Evolutionary conservation across 2,113 vertebrate genomes (phyloP), one percentile per base, ranked within the genome.

Genomic region (Rissa tridactyla): DNA sequence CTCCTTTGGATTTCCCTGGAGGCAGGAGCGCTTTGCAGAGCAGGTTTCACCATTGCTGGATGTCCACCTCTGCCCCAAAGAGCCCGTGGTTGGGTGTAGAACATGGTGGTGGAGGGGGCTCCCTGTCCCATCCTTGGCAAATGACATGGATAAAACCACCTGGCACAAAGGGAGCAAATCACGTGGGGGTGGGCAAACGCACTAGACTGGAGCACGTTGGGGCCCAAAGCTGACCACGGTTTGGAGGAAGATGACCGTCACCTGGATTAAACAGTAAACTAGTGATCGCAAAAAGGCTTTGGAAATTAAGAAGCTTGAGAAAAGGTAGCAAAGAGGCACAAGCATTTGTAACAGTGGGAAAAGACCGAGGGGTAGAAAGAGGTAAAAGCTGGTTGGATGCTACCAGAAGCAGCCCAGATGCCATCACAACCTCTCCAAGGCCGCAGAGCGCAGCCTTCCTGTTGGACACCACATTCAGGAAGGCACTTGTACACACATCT

Each of bases 111-210:
- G 6, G 34, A n/a, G 7, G 11, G 16, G 21, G 4, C 0, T 58
- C 6, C 52, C 27, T 7, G 3, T 15, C 16, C 38, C 38, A 16
- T 29, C 12, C 27, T 60, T 15, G 17, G 36, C 15, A 55, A 36
- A 17, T 2, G 3, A 7, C 1, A 1, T 22, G 34, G 25, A 27
- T 26, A 34, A 26, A 55, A 69, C 20, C 26, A 61, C 15, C 15
- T 0, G 0, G 4, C 11, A 18, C 0, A 0, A 54, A n/a, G 22
- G n/a, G 17, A 60, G 6, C 11, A 34, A n/a, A 5, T 3, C 26
- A 27, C 3, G 0, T 0, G 4, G 19, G 9, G 14, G 16, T 21
- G 55, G 42, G 55, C 5, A 64, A n/a, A 46, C 3, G 6, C 14
- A 4, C 19, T 23, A 3, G 47, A 40, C 20, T 29, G 4, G 29